Percentiles rank a stretch among this genome's conserved stretches.
These are phyloP conservation scores for Parauchenoglanis ngamensis DNA, from an alignment of 2,797 vertebrate species.

Conservation along the genomic window DNA sequence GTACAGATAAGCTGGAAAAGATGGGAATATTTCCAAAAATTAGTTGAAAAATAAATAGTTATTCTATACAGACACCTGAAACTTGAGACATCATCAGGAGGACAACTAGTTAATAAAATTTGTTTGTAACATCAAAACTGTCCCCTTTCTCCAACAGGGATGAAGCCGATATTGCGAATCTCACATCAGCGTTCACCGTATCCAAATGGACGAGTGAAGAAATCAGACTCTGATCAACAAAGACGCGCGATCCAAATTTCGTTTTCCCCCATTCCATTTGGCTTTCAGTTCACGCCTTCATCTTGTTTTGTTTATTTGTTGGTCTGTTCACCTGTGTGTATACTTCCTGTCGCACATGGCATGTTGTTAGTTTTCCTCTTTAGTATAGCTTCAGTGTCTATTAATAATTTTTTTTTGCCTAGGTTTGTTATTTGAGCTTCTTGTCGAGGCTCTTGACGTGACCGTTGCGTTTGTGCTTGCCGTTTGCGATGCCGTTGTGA, in stretches of 20 bases:
- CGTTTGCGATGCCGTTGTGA: slow-evolving; percentile 89
- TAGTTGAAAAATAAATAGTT: slow-evolving; percentile 69
- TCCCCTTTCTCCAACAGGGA: slow-evolving; percentile 27
- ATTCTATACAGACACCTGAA: slow-evolving; percentile 59
- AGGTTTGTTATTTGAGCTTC: slow-evolving; percentile 87
- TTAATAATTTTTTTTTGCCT: neutral
- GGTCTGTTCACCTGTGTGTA: slow-evolving; percentile 45
- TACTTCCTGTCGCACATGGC: slow-evolving; percentile 48
- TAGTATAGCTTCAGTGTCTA: slow-evolving; percentile 52
- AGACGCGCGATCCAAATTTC: neutral
- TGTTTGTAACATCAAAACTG: slow-evolving; percentile 41
- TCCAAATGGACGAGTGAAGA: slow-evolving; percentile 29
- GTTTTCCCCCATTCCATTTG: slow-evolving; percentile 21
- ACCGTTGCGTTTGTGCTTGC: slow-evolving; percentile 91
- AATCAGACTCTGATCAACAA: slow-evolving; percentile 15
- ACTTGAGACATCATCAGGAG: slow-evolving; percentile 46
- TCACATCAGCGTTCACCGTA: slow-evolving; percentile 38
- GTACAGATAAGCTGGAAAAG: neutral
- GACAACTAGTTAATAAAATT: slow-evolving; percentile 65
- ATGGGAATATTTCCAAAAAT: neutral
- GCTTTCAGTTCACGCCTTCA: slow-evolving; percentile 37
- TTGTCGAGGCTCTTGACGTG: slow-evolving; percentile 90
- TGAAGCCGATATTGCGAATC: slow-evolving; percentile 43
- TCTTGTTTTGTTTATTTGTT: slow-evolving; percentile 18
- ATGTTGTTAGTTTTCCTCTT: slow-evolving; percentile 50